Evolutionary conservation across 2,888 invertebrate genomes (phyloP).

Genomic region (Drosophila robusta): DNA sequence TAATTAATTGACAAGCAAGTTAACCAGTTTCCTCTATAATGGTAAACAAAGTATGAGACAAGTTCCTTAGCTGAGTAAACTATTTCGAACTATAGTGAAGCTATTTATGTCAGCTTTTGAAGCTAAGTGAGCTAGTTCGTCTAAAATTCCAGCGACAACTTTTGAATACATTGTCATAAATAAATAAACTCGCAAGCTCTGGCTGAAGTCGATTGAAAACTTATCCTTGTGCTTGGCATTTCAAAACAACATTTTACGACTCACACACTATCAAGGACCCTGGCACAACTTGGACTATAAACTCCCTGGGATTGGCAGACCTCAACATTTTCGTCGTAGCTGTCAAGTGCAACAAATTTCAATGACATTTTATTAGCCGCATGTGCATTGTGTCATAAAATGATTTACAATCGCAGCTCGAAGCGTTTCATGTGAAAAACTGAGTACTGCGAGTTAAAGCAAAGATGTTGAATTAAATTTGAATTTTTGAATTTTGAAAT

Average conservation of each 20-base stretch:
- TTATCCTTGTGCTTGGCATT: conserved; percentile 21
- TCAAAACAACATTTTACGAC: conserved; percentile 45
- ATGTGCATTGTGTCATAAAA: conserved; percentile 51
- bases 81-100: not conserved
- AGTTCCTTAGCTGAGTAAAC: not conserved
- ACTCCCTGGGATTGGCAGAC: conserved; percentile 42
- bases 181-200: conserved; percentile 4
- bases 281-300: conserved; percentile 35
- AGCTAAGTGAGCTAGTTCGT: conserved; percentile 30
- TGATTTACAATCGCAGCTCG: conserved; percentile 40
- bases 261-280: not conserved
- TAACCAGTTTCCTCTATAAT: conserved; percentile 21
- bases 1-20: not conserved
- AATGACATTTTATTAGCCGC: conserved; percentile 50
- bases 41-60: not conserved
- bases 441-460: conserved; percentile 1
- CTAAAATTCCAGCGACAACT: conserved; percentile 44
- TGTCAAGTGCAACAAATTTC: conserved; percentile 51
- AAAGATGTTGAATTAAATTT: not conserved
- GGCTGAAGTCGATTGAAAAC: conserved; percentile 23
- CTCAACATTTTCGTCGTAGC: conserved; percentile 18
- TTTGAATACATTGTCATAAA: conserved; percentile 36
- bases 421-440: conserved; percentile 9
- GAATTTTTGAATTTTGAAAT: not conserved
- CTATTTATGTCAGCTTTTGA: not conserved